Conservation (phyloP, 2,888 invertebrate genomes). For the Ectemnius cavifrons region DNA sequence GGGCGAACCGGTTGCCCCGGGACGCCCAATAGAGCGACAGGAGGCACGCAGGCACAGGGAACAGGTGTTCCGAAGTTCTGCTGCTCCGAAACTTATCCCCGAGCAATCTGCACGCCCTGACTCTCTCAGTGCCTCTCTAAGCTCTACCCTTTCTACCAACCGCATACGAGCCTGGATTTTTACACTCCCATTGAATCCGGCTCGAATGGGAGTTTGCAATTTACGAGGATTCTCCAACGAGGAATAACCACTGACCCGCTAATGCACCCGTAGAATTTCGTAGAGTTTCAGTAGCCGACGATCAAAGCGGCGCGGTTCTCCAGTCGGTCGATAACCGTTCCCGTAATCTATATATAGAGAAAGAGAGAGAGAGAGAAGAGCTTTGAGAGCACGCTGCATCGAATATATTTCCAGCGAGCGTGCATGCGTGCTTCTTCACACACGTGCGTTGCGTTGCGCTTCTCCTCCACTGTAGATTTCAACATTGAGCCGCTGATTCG, state of each 20-base stretch:
- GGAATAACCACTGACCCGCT: constrained; percentile 38
- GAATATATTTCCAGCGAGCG: constrained; percentile 57
- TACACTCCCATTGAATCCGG: too few species aligned
- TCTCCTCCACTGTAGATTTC: too few species aligned
- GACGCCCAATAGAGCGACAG: constrained; percentile 18
- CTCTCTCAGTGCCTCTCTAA: not conserved
- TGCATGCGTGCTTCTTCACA: constrained; percentile 18
- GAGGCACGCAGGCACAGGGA: constrained; percentile 48
- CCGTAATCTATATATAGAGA: constrained; percentile 62
- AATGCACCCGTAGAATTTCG: constrained; percentile 27
- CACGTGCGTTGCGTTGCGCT: constrained; percentile 16
- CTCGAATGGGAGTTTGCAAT: too few species aligned
- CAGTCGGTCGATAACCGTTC: constrained; percentile 57
- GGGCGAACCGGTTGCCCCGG: constrained; percentile 56
- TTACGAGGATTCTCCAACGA: too few species aligned
- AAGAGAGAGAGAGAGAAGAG: constrained; percentile 26
- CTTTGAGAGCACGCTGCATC: constrained; percentile 57
- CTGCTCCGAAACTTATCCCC: constrained; percentile 6
- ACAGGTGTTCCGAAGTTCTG: constrained; percentile 58
- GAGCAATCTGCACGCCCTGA: not conserved
- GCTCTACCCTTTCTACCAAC: not conserved
- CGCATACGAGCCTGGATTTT: not conserved
- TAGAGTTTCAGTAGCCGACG: constrained; percentile 37
- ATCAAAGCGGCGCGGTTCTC: constrained; percentile 57
- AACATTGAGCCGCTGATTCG: constrained; percentile 21